A percentile compares a stretch with the other conserved stretches of the same genome.
Conservation (phyloP, 2,113 vertebrate genomes). For the Oreotrochilus melanogaster region DNA sequence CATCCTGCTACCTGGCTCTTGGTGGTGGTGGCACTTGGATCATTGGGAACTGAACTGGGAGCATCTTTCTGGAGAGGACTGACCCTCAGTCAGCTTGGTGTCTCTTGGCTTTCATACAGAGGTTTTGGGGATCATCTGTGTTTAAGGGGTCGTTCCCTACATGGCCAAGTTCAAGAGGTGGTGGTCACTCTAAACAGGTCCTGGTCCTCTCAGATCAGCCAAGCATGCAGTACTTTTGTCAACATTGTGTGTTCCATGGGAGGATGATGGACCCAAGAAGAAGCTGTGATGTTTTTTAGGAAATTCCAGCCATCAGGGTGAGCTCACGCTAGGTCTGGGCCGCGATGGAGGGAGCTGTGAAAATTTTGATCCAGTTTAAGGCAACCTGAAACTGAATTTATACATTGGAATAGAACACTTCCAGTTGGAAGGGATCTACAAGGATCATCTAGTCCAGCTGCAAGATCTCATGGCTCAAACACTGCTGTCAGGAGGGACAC, state of each 20-base stretch:
- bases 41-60: neutral
- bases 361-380: neutral
- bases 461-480: neutral
- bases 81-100: neutral
- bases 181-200: neutral
- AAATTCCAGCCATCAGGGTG: neutral
- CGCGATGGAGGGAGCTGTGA: neutral
- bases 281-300: neutral
- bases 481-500: neutral
- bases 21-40: neutral
- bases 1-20: neutral
- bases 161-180: neutral
- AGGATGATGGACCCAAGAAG: neutral
- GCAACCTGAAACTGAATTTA: neutral
- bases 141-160: neutral
- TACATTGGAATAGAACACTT: neutral
- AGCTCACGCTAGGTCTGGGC: neutral
- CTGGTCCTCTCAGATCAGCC: neutral
- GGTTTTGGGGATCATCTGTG: neutral
- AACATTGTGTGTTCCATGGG: neutral
- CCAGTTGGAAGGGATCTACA: neutral
- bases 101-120: neutral
- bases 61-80: neutral
- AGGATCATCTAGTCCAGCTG: accelerated
- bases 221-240: neutral